Evolutionary conservation across 2,888 invertebrate genomes (phyloP), one percentile per base, ranked within the genome.

Genomic region (Idaea aversata): DNA sequence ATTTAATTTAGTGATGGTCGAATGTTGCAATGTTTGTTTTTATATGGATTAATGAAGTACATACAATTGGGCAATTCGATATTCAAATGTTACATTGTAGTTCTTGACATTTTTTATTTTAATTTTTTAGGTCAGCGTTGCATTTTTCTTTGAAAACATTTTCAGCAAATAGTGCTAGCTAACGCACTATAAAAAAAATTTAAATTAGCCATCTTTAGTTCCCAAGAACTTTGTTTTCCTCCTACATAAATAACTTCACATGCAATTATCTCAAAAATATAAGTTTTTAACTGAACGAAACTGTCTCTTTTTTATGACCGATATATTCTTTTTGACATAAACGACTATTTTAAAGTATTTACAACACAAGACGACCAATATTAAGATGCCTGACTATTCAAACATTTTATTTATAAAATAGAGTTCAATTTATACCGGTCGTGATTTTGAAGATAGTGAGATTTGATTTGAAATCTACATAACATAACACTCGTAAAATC

Each of bases 291-390:
- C 47, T 90, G 87, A 89, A 86, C 81, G 85, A 82, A 75, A 79
- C 69, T 77, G 86, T 75, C 85, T 83, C 78, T 85, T 83, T 81
- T 90, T 90, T 89, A 91, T 89, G 77, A 75, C 70, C 84, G 83
- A 88, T 87, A 85, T 88, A 89, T 90, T 87, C 80, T 77, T 79
- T 81, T 74, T 73, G 88, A 88, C 88, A 74, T 84, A 80, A 85
- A 84, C 80, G 77, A 75, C 77, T 72, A 76, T 75, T 76, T 79
- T 77, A 75, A 75, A 74, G 75, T 85, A 84, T 85, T 86, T 84
- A 83, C 85, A 86, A 73, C 64, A 70, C 70, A 72, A 72, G 70
- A 36, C 7, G 35, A 59, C 85, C 82, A 84, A 15, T 67, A 4
- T 70, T 68, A 15, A 10, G 7, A 71, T 81, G 76, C 35, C 81